Evolutionary conservation across 1,140 invertebrate species (phyloP), one percentile per base, ranked within the genome.

Genomic region (Marisa cornuarietis): DNA sequence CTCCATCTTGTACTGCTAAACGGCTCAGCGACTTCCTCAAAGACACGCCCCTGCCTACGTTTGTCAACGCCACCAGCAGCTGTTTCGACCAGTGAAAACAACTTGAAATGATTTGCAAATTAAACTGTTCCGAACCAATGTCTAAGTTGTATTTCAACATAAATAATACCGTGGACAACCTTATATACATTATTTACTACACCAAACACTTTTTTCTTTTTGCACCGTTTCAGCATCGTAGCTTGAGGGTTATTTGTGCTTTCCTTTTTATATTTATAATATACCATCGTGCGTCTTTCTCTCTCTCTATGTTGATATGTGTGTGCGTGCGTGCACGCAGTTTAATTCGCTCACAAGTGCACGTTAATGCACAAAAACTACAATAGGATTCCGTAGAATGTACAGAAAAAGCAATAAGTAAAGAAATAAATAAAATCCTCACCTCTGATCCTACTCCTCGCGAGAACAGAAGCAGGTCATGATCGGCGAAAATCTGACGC

Each of bases 371-470:
- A 1, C 11, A 58, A 1, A 8, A 58, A 7, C 54, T 4, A 26
- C 3, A 8, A 16, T 42, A 22, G 3, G 66, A 13, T 8, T 1
- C n/a, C 51, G 26, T 18, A 42, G 7, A 26, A 54, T 22, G 7
- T 11, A 9, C 7, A 54, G 10, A 16, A 54, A 11, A 14, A 2
- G 22, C 49, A 42, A 31, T 13, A 14, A n/a, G 42, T n/a, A 73
- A 52, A 18, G 22, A 73, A 18, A 24, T 16, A 73, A 8, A 2
- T 16, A 74, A 54, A 9, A 49, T 49, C 5, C 51, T 49, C 22
- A 82, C 82, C 78, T 81, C 65, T 20, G 79, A 26, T 2, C 73
- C 76, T 13, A 76, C 63, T 20, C 83, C 83, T 54, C 83, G 68
- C 24, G 81, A 61, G 18, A 83, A 80, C 9, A 78, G 51, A 9